Evolutionary conservation across 2,113 vertebrate genomes (phyloP), one percentile per base, ranked within the genome.

Genomic region (Lepidothrix coronata): DNA sequence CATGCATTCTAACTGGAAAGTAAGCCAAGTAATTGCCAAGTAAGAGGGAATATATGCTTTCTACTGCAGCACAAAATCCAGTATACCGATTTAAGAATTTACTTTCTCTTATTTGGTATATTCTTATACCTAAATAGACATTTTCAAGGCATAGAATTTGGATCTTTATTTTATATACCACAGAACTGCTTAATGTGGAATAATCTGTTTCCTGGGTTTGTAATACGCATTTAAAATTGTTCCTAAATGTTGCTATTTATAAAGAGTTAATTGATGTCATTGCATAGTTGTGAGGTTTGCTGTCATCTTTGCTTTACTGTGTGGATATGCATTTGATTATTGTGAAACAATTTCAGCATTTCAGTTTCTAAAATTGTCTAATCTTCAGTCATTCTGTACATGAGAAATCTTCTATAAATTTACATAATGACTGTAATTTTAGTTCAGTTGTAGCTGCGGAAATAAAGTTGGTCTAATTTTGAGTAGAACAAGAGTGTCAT

Each of bases 261-360:
- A 59, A 90, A 28, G n/a, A 92, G 75, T 55, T 87, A 92, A 90
- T 85, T 94, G 74, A 78, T 41, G 59, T 65, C 68, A 73, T 85
- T 87, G 65, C n/a, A 44, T 14, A 54, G 28, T 73, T 92, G n/a
- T 14, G 83, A 89, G 89, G 61, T 96, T 94, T 95, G 89, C 82
- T 93, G 88, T 91, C 90, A 88, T 81, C 93, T 94, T 77, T 73
- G 52, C 88, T 93, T 90, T 88, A 43, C 31, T 49, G 16, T 80
- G 49, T 93, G 91, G 72, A 63, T 95, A 39, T 94, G 70, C 85
- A 39, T 63, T 63, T 93, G 72, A 49, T 89, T 88, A 82, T 70
- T 79, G 77, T 72, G 71, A 93, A 93, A 77, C 95, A 96, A 84
- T 98, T 93, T 52, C 61, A 88, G 37, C 57, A 85, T 94, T 97